Conservation (phyloP, 2,797 vertebrate genomes). For the Galaxias olidus region DNA sequence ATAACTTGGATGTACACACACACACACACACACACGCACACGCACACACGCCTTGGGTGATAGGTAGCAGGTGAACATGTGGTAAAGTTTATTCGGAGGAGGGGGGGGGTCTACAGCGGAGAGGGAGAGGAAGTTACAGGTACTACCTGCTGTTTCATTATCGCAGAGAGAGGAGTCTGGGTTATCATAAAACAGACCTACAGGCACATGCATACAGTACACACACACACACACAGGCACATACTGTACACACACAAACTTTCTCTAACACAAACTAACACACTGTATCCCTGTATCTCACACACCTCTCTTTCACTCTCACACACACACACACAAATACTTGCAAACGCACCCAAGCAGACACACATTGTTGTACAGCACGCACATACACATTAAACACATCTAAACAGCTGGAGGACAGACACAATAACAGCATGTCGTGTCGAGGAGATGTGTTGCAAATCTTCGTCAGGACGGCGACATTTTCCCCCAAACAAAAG, state of each 20-base stretch:
- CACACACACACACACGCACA: no score
- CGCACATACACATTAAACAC: neutral
- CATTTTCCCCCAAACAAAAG: no score
- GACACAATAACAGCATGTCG: no score
- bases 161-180: slow-evolving; percentile 58
- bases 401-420: neutral
- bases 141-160: slow-evolving; percentile 66
- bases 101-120: neutral
- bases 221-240: neutral
- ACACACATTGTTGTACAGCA: neutral
- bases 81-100: slow-evolving; percentile 58
- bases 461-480: no score
- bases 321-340: neutral
- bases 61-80: slow-evolving; percentile 63
- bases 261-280: neutral
- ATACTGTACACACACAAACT: slow-evolving; percentile 1
- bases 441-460: no score
- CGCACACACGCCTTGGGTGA: neutral
- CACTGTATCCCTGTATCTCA: neutral
- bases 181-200: slow-evolving; percentile 63
- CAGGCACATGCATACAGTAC: slow-evolving; percentile 25
- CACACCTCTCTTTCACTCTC: no score
- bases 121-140: slow-evolving; percentile 43
- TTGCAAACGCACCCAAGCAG: neutral
- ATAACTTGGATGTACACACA: no score